Evolutionary conservation across 2,113 vertebrate species (phyloP).

Genomic region (Percopsis transmontana): DNA sequence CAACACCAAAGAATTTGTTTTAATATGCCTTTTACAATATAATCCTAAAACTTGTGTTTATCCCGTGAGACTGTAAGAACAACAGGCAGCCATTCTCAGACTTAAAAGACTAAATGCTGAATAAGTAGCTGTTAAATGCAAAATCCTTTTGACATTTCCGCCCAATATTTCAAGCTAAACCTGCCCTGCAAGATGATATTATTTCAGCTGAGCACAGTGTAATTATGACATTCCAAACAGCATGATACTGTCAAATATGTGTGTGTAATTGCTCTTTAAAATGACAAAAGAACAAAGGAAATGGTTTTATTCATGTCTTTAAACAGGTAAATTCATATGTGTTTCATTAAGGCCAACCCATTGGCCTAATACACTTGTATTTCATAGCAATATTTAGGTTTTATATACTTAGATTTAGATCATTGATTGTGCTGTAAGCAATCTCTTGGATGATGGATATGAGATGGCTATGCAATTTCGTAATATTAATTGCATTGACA

Average conservation of each 20-base stretch:
- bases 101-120: conserved; percentile 28
- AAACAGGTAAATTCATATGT: conserved; percentile 3
- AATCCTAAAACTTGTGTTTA: conserved; percentile 20
- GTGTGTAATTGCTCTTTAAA: not conserved
- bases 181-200: conserved; percentile 6
- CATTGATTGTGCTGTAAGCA: conserved; percentile 33
- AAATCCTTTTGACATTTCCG: conserved; percentile 7
- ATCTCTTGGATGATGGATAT: conserved; percentile 31
- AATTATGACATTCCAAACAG: conserved; percentile 23
- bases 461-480: conserved; percentile 74
- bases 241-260: conserved; percentile 4
- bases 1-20: conserved; percentile 47
- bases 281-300: not conserved
- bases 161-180: conserved; percentile 5
- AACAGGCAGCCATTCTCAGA: not conserved
- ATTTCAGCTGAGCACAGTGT: conserved; percentile 19
- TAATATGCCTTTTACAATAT: conserved; percentile 27
- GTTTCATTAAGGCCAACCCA: not conserved
- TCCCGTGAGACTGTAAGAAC: conserved; percentile 37
- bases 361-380: not conserved
- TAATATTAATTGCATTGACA: conserved; percentile 74
- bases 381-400: conserved; percentile 13
- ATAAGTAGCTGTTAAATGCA: conserved; percentile 34
- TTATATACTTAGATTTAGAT: conserved; percentile 21
- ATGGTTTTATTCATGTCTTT: not conserved